Conservation (phyloP, 2,888 invertebrate species). For the Andricus quercusramuli region DNA sequence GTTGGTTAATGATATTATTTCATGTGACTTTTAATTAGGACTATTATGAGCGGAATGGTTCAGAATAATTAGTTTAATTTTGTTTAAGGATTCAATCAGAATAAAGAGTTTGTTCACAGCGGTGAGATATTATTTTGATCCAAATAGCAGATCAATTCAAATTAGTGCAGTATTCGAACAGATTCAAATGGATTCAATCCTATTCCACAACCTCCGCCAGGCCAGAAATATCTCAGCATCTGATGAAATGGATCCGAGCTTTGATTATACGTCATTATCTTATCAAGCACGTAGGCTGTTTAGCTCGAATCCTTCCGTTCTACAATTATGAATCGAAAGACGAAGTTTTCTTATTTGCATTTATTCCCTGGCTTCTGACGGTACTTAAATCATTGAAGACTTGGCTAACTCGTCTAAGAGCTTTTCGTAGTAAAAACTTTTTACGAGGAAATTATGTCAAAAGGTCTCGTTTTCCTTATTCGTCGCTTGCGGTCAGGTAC, state of each 20-base stretch:
- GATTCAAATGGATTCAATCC: too few species aligned
- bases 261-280: not conserved
- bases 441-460: constrained; percentile 31
- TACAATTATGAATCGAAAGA: constrained; percentile 3
- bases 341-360: constrained; percentile 14
- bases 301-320: not conserved
- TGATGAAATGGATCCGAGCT: not conserved
- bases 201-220: too few species aligned
- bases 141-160: too few species aligned
- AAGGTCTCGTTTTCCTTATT: constrained; percentile 33
- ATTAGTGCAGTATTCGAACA: too few species aligned
- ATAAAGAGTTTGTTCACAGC: too few species aligned
- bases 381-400: constrained; percentile 18
- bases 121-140: too few species aligned
- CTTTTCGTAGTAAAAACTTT: constrained; percentile 26
- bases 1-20: too few species aligned
- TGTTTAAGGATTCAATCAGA: too few species aligned
- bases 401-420: constrained; percentile 34
- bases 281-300: not conserved
- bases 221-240: not conserved
- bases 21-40: too few species aligned
- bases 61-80: too few species aligned
- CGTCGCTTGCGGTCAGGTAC: constrained; percentile 33
- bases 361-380: constrained; percentile 16
- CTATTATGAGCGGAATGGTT: too few species aligned